phyloP scores from a whole-genome alignment of 2,888 invertebrate genomes.

The Hartigia nigra region DNA sequence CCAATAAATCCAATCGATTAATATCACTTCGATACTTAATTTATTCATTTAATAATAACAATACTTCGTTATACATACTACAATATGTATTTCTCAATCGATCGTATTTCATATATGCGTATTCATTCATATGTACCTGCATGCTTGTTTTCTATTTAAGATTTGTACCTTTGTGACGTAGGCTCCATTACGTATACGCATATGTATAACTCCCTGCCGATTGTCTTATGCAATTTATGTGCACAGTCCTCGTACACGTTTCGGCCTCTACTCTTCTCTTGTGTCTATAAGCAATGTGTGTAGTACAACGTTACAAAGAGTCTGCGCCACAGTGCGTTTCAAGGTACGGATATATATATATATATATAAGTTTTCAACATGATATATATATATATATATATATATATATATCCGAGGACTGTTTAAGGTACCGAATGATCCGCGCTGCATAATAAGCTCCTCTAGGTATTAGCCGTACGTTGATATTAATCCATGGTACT shows the following conservation, averaged over 20 bases:
- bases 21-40: background rate
- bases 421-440: background rate
- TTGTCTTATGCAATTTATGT: background rate
- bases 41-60: background rate
- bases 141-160: background rate
- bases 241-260: background rate
- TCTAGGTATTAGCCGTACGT: background rate
- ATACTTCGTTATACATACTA: accelerated
- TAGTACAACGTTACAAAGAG: background rate
- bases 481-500: background rate
- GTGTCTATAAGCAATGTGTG: background rate
- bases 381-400: no score
- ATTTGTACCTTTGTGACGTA: background rate
- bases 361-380: no score
- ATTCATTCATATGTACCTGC: background rate
- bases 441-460: background rate
- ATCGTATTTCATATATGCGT: background rate
- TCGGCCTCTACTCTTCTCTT: background rate
- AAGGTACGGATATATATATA: no score
- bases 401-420: background rate
- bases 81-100: background rate
- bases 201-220: background rate
- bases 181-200: background rate
- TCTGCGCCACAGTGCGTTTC: background rate
- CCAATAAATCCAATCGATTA: background rate